phyloP scores from a whole-genome alignment of 1,140 invertebrate species.

The Spodoptera frugiperda region DNA sequence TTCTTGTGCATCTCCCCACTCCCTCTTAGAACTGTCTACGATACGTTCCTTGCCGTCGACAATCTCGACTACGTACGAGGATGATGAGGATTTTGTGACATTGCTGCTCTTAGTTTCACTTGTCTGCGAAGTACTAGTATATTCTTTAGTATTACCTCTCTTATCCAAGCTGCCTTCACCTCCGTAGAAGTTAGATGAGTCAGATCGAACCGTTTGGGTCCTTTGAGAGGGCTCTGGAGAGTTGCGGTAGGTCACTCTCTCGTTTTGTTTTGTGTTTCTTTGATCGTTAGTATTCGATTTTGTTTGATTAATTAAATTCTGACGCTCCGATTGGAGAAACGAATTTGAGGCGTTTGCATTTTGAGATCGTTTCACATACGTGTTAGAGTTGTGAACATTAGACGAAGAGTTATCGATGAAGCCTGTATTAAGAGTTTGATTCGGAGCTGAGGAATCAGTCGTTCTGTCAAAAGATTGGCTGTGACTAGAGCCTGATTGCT shows the following conservation, averaged over 20 bases:
- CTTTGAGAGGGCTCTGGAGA: constrained; percentile 65
- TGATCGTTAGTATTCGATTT: constrained; percentile 52
- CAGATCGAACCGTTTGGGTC: constrained; percentile 68
- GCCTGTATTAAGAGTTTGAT: constrained; percentile 80
- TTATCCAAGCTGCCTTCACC: constrained; percentile 75
- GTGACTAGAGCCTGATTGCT: constrained; percentile 77
- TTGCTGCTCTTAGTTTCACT: constrained; percentile 81
- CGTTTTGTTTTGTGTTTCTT: constrained; percentile 69
- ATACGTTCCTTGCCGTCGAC: constrained; percentile 88
- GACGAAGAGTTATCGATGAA: constrained; percentile 76
- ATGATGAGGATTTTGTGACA: constrained; percentile 86
- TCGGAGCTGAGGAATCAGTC: constrained; percentile 59
- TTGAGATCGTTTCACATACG: constrained; percentile 67
- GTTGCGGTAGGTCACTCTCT: constrained; percentile 67
- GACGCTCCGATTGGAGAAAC: constrained; percentile 80
- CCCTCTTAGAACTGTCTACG: constrained; percentile 85
- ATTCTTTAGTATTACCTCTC: constrained; percentile 74
- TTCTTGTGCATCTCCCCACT: constrained; percentile 84
- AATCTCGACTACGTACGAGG: constrained; percentile 87
- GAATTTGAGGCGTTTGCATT: constrained; percentile 77
- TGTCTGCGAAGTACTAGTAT: constrained; percentile 73
- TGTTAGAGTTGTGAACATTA: constrained; percentile 56
- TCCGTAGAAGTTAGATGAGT: constrained; percentile 76
- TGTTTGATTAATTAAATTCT: constrained; percentile 68
- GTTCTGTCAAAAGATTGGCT: constrained; percentile 54